Evolutionary conservation across 2,888 invertebrate species (phyloP).

Genomic region (Perizoma flavofasciatum): DNA sequence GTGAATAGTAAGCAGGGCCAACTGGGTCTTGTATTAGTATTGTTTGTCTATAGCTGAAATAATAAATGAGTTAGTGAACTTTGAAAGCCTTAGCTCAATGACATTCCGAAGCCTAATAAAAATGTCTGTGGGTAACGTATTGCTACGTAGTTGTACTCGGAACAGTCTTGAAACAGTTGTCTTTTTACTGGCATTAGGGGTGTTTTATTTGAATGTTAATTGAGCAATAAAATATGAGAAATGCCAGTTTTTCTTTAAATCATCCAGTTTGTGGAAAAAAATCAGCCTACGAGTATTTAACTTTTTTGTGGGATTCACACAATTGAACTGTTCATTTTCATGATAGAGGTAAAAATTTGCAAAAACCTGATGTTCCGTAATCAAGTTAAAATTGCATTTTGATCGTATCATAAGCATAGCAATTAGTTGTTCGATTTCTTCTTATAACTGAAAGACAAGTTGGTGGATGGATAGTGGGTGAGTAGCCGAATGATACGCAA

Average conservation of each 20-base stretch:
- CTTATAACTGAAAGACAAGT: no score
- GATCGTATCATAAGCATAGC: no score
- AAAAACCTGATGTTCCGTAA: no score
- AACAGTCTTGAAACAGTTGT: conserved; percentile 29
- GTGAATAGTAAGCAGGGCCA: conserved; percentile 72
- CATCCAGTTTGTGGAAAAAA: conserved; percentile 7
- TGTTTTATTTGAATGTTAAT: conserved; percentile 26
- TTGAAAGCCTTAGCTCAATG: conserved; percentile 31
- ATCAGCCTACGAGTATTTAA: no score
- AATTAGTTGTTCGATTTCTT: no score
- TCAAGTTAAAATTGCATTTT: no score
- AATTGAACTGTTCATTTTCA: no score
- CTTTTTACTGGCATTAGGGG: conserved; percentile 26
- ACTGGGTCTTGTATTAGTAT: conserved; percentile 52
- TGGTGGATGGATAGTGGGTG: no score
- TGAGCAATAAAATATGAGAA: conserved; percentile 25
- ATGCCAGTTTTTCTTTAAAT: conserved; percentile 18
- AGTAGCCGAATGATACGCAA: no score
- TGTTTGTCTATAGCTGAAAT: conserved; percentile 45
- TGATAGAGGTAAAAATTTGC: no score
- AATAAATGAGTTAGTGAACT: conserved; percentile 46
- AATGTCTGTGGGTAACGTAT: conserved; percentile 31
- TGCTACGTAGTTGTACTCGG: conserved; percentile 7
- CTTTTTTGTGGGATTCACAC: no score
- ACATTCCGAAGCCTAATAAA: conserved; percentile 33